Evolutionary conservation across 2,888 invertebrate genomes (phyloP).

Genomic region (Agrilus biguttatus): DNA sequence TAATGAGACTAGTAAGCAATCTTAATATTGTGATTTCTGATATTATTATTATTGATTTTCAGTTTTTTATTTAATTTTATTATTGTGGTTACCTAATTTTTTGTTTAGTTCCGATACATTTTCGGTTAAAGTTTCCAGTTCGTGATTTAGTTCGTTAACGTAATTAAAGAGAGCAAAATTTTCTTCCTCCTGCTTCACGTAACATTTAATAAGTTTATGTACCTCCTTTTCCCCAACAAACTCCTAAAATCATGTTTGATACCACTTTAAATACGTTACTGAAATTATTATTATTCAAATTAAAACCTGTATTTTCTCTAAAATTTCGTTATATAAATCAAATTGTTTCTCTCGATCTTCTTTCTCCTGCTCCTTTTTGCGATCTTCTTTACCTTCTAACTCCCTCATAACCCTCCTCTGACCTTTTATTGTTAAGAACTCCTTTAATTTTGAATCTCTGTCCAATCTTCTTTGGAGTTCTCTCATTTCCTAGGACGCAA

Average conservation of each 20-base stretch:
- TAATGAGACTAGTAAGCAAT: too few species aligned
- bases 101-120: constrained; percentile 46
- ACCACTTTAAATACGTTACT: constrained; percentile 1
- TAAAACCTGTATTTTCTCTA: constrained; percentile 52
- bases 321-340: constrained; percentile 57
- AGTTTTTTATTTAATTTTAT: constrained; percentile 2
- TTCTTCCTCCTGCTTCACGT: constrained; percentile 74
- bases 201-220: constrained; percentile 54
- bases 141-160: constrained; percentile 77
- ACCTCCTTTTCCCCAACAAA: constrained; percentile 50
- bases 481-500: constrained; percentile 58
- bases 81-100: constrained; percentile 41
- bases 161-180: constrained; percentile 87
- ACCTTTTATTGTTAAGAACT: constrained; percentile 74
- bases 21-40: too few species aligned
- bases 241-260: constrained; percentile 26
- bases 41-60: neutral
- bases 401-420: constrained; percentile 61
- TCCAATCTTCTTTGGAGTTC: constrained; percentile 75
- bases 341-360: constrained; percentile 58
- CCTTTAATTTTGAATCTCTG: constrained; percentile 69
- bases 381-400: constrained; percentile 57
- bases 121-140: constrained; percentile 60
- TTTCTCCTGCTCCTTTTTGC: constrained; percentile 50
- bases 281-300: neutral